A percentile compares a stretch with the other conserved stretches of the same genome.
phyloP scores from a whole-genome alignment of 2,797 vertebrate species.

The Acanthurus tractus region DNA sequence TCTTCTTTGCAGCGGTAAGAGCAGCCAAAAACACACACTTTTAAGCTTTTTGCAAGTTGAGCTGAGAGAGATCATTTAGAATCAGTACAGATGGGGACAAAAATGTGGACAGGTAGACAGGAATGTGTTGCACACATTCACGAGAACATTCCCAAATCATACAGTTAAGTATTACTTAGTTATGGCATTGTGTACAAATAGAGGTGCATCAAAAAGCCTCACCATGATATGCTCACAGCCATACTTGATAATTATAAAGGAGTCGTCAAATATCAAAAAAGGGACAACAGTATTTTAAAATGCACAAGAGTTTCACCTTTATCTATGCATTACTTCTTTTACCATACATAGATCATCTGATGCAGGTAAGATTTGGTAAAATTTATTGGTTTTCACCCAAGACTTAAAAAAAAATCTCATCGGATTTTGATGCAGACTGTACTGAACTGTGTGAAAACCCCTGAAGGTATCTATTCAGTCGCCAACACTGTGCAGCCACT shows the following conservation, averaged over 20 bases:
- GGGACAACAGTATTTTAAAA: background rate
- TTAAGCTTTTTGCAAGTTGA: no score
- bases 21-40: no score
- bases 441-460: constrained; percentile 38
- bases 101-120: no score
- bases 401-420: background rate
- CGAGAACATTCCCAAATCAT: no score
- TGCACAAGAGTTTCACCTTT: background rate
- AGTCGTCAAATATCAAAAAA: background rate
- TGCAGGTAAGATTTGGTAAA: background rate
- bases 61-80: no score
- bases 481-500: constrained; percentile 47
- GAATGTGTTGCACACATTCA: no score
- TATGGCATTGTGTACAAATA: no score
- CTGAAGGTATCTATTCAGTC: constrained; percentile 48
- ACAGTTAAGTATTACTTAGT: no score
- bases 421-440: constrained; percentile 34
- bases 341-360: background rate
- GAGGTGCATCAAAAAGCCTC: background rate
- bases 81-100: no score
- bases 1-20: no score
- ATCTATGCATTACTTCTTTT: background rate
- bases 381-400: constrained; percentile 4
- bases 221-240: background rate
- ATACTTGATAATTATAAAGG: background rate